Percentiles rank a stretch among this genome's conserved stretches.
Evolutionary conservation across 2,113 vertebrate genomes (phyloP).

Genomic region (Pardalotus punctatus): DNA sequence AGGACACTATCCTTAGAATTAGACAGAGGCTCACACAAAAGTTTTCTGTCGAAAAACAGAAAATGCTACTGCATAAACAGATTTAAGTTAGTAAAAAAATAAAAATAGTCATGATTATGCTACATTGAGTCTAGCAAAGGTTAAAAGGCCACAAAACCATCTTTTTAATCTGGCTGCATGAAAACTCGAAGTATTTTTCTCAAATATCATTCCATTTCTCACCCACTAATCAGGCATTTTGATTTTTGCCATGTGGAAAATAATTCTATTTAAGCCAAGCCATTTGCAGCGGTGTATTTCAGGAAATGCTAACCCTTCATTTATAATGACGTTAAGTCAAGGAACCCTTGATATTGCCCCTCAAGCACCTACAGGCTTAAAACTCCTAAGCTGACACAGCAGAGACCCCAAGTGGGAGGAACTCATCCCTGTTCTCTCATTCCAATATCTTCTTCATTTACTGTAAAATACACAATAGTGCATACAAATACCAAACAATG

Average conservation of each 20-base stretch:
- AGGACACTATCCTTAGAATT: background rate
- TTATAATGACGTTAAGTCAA: background rate
- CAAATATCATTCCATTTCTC: background rate
- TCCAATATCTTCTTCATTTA: background rate
- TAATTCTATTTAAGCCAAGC: background rate
- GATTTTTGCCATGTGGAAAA: background rate
- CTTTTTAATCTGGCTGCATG: background rate
- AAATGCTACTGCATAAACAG: background rate
- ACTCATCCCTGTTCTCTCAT: background rate
- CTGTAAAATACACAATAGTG: background rate
- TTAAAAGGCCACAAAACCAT: background rate
- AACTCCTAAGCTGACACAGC: background rate
- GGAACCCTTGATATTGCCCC: background rate
- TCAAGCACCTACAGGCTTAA: background rate
- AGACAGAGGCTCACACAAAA: background rate
- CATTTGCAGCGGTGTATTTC: background rate
- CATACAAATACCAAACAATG: background rate
- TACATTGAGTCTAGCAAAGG: background rate
- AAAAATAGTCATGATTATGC: background rate
- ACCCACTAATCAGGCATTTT: background rate
- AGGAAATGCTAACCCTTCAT: background rate
- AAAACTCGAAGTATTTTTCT: background rate
- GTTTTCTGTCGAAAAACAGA: background rate
- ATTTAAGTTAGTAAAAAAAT: background rate
- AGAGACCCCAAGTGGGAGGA: background rate